Percentiles rank a stretch among this genome's conserved stretches.
Evolutionary conservation across 1,140 invertebrate genomes (phyloP).

Genomic region (Stratiolaelaps scimitus): DNA sequence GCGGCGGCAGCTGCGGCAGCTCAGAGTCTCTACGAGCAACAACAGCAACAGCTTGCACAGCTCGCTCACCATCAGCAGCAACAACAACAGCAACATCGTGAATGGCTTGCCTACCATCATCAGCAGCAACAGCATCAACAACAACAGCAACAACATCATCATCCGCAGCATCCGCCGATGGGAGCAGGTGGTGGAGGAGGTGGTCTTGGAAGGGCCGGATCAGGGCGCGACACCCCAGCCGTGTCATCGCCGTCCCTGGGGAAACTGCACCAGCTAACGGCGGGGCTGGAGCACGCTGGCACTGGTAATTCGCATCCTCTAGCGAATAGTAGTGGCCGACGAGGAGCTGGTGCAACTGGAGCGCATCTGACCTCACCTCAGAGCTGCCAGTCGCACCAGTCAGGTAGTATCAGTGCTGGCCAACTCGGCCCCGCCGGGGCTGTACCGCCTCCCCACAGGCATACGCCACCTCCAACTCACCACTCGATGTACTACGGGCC

Average conservation of each 20-base stretch:
- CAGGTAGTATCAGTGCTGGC: background rate
- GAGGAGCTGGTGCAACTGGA: background rate
- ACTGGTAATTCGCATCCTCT: background rate
- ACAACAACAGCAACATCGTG: constrained; percentile 17
- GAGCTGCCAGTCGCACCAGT: background rate
- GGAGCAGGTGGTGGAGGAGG: background rate
- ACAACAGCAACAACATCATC: constrained; percentile 9
- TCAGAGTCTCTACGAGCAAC: constrained; percentile 7
- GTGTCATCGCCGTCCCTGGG: background rate
- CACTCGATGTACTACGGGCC: background rate
- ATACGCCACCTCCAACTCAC: constrained; percentile 5
- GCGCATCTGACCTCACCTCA: background rate
- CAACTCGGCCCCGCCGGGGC: background rate
- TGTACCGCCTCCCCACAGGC: background rate
- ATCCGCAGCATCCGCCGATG: background rate
- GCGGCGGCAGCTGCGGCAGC: background rate
- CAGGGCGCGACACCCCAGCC: background rate
- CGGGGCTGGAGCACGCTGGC: background rate
- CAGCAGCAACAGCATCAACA: constrained; percentile 20
- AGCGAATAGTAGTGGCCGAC: background rate
- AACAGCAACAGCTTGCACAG: background rate
- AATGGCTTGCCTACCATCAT: constrained; percentile 21
- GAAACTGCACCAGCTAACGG: constrained; percentile 13
- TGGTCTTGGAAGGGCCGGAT: background rate
- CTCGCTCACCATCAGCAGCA: background rate